Base-by-base conservation (phyloP, 2,888 invertebrate species). In the Aplocera efformata region DNA sequence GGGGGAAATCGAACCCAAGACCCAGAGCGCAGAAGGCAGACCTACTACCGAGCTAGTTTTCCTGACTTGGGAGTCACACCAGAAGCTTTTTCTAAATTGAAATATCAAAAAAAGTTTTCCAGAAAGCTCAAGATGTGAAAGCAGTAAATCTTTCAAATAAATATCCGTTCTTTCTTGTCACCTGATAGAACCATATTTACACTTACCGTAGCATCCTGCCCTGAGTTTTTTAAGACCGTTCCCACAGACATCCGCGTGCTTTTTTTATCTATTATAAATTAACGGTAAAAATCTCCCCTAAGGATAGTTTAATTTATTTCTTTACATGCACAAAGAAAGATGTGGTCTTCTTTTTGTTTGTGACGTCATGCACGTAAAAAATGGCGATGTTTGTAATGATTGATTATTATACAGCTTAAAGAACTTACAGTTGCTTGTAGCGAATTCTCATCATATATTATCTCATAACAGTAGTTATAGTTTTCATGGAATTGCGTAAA, bases 211-310 rank as follows among this genome's bases (percentile, higher is more conserved):
- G 70, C 79, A 76, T 88, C 86, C 86, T 84, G 86, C 67, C 71
- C 66, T 55, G 60, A 60, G 64, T 75, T 80, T 81, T 81, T 81
- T 79, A 75, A 70, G 62, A 55, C 59, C 50, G 75, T 86, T 88
- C 88, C 86, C 88, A 88, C 88, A 83, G 72, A 58, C 75, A 70
- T 70, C 73, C 70, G 60, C 58, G 63, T 63, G 70, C 67, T 77
- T 83, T 81, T 69, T 65, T 56, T 77, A 79, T 81, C 73, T 67
- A 50, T 76, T 74, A 68, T 70, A 81, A 78, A 67, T 65, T 86
- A 88, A 88, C 88, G 88, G 88, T 88, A 84, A 80, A 79, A 76
- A 65, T 66, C 75, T 79, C 83, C 85, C 85, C 85, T 81, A 80
- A 76, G 76, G 79, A 81, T 80, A 72, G 72, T 79, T 80, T 83